These are phyloP conservation scores for Drosophila leontia DNA, from an alignment of 1,140 invertebrate genomes.

Conservation along the genomic window DNA sequence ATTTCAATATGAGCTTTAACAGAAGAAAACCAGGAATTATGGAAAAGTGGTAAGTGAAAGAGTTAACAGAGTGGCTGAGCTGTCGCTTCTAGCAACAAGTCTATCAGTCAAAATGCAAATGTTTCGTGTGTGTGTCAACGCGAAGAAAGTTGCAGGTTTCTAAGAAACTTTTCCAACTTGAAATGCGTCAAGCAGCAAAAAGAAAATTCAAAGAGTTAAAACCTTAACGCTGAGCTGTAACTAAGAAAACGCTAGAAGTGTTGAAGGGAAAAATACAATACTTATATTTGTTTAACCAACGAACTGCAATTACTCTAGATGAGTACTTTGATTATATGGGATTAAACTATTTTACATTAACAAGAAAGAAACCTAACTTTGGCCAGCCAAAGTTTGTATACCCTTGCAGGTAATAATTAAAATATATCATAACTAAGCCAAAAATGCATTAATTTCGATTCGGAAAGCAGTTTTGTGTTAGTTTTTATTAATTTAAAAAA, in stretches of 20 bases:
- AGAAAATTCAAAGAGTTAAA: neutral
- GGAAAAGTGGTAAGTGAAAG: neutral
- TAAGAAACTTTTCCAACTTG: conserved; percentile 25
- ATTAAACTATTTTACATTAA: too few relatives aligned
- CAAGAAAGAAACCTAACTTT: too few relatives aligned
- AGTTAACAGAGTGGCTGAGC: conserved; percentile 26
- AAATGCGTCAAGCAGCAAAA: neutral
- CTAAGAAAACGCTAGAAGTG: too few relatives aligned
- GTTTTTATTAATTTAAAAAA: too few relatives aligned
- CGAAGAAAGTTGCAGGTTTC: conserved; percentile 15
- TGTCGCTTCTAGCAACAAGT: conserved; percentile 70
- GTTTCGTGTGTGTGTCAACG: conserved; percentile 17
- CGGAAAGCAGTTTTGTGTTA: too few relatives aligned
- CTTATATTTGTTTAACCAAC: neutral
- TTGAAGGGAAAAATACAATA: too few relatives aligned
- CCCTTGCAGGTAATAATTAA: too few relatives aligned
- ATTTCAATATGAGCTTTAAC: conserved; percentile 15
- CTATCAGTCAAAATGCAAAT: conserved; percentile 77
- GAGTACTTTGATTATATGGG: neutral
- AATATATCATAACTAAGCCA: too few relatives aligned
- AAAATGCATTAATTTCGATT: too few relatives aligned
- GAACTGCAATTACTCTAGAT: conserved; percentile 27
- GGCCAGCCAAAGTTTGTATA: too few relatives aligned
- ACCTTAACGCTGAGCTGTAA: neutral
- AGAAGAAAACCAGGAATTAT: neutral